phyloP scores from a whole-genome alignment of 2,888 invertebrate genomes.

The Diogma glabrata region DNA sequence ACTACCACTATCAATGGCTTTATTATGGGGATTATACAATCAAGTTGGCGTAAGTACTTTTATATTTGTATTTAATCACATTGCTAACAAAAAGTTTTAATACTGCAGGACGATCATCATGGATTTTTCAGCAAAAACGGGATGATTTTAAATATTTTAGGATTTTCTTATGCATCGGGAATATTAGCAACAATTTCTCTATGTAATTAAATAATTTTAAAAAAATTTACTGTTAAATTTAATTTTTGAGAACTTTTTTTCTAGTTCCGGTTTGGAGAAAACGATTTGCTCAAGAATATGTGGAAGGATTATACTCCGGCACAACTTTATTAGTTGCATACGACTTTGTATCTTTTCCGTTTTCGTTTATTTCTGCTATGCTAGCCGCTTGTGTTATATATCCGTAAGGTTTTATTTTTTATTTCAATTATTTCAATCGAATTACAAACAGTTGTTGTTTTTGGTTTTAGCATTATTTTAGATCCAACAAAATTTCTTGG shows the following conservation, averaged over 20 bases:
- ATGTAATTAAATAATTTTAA: conserved; percentile 24
- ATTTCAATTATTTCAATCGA: conserved; percentile 22
- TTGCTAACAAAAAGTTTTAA: background rate
- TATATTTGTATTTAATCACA: background rate
- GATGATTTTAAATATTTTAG: conserved; percentile 34
- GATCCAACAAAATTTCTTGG: conserved; percentile 31
- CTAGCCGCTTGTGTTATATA: conserved; percentile 61
- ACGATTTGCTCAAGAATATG: conserved; percentile 82
- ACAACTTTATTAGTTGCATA: conserved; percentile 72
- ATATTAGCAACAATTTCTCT: conserved; percentile 32
- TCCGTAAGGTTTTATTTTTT: conserved; percentile 43
- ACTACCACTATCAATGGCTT: conserved; percentile 62
- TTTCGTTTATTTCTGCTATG: conserved; percentile 63
- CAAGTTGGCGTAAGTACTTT: conserved; percentile 31
- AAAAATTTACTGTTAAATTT: conserved; percentile 12
- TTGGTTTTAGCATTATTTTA: conserved; percentile 26
- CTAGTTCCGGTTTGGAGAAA: conserved; percentile 73
- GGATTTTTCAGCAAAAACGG: conserved; percentile 36
- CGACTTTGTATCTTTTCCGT: conserved; percentile 68
- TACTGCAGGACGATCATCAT: conserved; percentile 31
- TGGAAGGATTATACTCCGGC: conserved; percentile 81
- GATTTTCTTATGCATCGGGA: conserved; percentile 33
- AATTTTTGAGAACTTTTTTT: background rate
- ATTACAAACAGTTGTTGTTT: no score
- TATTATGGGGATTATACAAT: conserved; percentile 69